Base-by-base conservation (phyloP, 2,888 invertebrate species). In the Chaetoderma sp. region DNA sequence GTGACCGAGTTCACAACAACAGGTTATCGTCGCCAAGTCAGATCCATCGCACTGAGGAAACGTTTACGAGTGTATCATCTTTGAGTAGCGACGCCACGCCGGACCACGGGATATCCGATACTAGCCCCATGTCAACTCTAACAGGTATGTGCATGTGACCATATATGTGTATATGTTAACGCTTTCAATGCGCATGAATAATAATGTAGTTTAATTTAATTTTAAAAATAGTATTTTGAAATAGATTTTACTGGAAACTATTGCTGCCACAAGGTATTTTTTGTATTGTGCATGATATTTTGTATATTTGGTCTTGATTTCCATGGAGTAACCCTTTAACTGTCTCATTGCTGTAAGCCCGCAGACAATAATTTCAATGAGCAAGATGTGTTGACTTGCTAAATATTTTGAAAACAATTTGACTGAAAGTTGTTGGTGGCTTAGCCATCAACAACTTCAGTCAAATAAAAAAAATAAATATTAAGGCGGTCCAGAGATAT, bases 81-180 rank as follows among this genome's bases (percentile, higher is more conserved):
- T 74, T 90, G 63, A 90, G 89, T 65, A 88, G 89, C 65, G 90
- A 90, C 66, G 88, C 88, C 0, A 91, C 91, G 71, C 91, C 92
- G 0, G 88, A 93, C 58, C 75, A 75, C 54, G 91, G 92, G 56
- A 93, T 94, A 28, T 92, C 92, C 63, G 94, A 94, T 78, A 93
- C 94, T 39, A 94, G 94, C 83, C 94, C 94, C 60, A 92, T 95
- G n/a, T 94, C 94, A 30, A 95, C 94, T 0, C 88, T 95, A 45
- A 94, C 94, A 2, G 94, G 88, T 88, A 67, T 21, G 57, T 32
- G 0, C 18, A 10, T 49, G 52, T n/a, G n/a, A n/a, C 18, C 21
- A 8, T 8, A 8, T n/a, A 47, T 39, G 39, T 39, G 10, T 39
- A 10, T 39, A n/a, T 39, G n/a, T n/a, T n/a, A n/a, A n/a, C n/a